Evolutionary conservation across 2,113 vertebrate genomes (phyloP).

Genomic region (Tachycineta bicolor): DNA sequence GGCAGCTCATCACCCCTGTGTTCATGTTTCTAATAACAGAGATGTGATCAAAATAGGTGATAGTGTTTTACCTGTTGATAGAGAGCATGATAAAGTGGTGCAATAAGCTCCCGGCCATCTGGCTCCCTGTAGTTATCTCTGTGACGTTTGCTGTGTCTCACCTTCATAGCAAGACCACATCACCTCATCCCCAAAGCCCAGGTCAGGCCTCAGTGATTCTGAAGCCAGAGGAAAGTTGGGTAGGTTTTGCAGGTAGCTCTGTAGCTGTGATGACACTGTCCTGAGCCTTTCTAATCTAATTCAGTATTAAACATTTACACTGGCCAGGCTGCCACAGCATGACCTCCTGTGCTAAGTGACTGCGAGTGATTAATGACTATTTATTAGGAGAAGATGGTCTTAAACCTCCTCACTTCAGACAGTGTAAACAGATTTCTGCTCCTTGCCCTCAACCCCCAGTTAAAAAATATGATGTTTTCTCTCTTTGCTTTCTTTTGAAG

Average conservation of each 20-base stretch:
- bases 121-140: not conserved
- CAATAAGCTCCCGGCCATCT: not conserved
- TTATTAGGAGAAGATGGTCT: conserved; percentile 1
- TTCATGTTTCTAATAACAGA: not conserved
- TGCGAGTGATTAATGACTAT: not conserved
- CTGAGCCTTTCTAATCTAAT: not conserved
- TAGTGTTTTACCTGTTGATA: not conserved
- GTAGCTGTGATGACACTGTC: not conserved
- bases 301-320: not conserved
- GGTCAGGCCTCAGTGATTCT: not conserved
- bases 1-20: not conserved
- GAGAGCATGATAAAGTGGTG: not conserved
- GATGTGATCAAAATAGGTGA: not conserved
- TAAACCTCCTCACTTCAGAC: not conserved
- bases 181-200: not conserved
- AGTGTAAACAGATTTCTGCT: not conserved
- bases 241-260: not conserved
- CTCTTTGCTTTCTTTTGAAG: not conserved
- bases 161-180: not conserved
- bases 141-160: accelerated
- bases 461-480: not conserved
- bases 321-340: not conserved
- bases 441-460: not conserved
- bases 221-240: not conserved
- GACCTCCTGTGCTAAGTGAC: not conserved